Conservation (phyloP, 2,888 invertebrate species). For the Drosophila mimica region DNA sequence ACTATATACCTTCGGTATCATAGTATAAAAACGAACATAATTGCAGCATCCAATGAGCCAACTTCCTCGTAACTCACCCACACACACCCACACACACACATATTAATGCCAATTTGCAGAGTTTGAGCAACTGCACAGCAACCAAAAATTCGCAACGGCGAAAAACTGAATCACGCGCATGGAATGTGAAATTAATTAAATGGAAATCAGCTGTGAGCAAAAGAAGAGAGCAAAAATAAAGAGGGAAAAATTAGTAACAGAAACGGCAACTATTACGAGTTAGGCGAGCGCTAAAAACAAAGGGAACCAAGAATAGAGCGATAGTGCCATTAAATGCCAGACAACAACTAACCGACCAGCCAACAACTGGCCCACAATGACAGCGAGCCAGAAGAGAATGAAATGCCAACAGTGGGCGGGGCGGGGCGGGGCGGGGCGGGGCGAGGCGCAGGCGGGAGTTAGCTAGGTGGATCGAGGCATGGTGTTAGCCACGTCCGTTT, state of each 20-base stretch:
- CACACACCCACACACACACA: not conserved
- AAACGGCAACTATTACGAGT: conserved; percentile 27
- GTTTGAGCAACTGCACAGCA: conserved; percentile 6
- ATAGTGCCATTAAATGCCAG: conserved; percentile 26
- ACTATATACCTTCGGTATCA: too few relatives aligned
- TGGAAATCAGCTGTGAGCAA: conserved; percentile 63
- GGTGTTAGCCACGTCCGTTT: conserved; percentile 42
- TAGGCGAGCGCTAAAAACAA: conserved; percentile 8
- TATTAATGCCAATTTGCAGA: conserved; percentile 19
- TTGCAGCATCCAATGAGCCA: conserved; percentile 15
- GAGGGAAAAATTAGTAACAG: conserved; percentile 5
- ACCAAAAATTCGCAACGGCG: conserved; percentile 14
- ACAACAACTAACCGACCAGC: conserved; percentile 5
- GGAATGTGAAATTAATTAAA: conserved; percentile 71
- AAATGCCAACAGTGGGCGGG: not conserved
- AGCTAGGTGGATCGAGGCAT: not conserved
- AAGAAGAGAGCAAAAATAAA: not conserved
- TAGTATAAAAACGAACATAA: not conserved
- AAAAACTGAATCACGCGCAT: conserved; percentile 57
- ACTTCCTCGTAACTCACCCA: conserved; percentile 14
- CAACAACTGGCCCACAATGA: not conserved
- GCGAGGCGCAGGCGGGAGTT: too few relatives aligned
- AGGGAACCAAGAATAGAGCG: conserved; percentile 9
- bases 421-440: not conserved
- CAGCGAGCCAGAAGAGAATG: conserved; percentile 1